phyloP scores from a whole-genome alignment of 2,888 invertebrate genomes.

The Xestia xanthographa region DNA sequence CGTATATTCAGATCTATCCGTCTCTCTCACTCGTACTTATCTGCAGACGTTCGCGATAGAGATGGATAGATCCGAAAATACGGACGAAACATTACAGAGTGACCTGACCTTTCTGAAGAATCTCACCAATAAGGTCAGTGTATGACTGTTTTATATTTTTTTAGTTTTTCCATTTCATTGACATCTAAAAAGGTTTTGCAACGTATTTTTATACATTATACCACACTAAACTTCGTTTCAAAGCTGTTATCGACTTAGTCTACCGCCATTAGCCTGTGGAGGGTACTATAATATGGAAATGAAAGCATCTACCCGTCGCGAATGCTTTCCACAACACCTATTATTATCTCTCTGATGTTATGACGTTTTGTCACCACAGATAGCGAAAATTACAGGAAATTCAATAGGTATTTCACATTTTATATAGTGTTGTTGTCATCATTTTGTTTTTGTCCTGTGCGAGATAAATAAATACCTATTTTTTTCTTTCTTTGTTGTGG shows the following conservation, averaged over 20 bases:
- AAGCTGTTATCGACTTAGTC: not conserved
- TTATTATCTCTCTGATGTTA: conserved; percentile 18
- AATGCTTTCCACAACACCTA: conserved; percentile 15
- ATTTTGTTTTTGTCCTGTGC: too few relatives aligned
- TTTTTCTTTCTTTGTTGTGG: not conserved
- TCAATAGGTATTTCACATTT: not conserved
- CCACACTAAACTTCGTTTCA: not conserved
- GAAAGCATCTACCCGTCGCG: conserved; percentile 3
- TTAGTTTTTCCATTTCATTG: not conserved
- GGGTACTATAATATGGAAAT: conserved; percentile 9
- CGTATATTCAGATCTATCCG: too few relatives aligned
- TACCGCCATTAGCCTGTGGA: conserved; percentile 7
- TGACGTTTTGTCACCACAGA: not conserved
- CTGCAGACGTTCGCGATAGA: too few relatives aligned
- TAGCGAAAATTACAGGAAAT: not conserved
- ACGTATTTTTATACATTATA: not conserved
- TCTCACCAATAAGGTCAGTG: too few relatives aligned
- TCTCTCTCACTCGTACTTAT: too few relatives aligned
- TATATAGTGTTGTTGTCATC: too few relatives aligned
- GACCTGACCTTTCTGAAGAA: too few relatives aligned
- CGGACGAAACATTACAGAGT: too few relatives aligned
- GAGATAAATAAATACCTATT: too few relatives aligned
- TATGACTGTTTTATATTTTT: too few relatives aligned
- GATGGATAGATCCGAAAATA: too few relatives aligned
- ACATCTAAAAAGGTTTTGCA: not conserved